Evolutionary conservation across 1,140 invertebrate genomes (phyloP).

Genomic region (Drosophila chauvacae): DNA sequence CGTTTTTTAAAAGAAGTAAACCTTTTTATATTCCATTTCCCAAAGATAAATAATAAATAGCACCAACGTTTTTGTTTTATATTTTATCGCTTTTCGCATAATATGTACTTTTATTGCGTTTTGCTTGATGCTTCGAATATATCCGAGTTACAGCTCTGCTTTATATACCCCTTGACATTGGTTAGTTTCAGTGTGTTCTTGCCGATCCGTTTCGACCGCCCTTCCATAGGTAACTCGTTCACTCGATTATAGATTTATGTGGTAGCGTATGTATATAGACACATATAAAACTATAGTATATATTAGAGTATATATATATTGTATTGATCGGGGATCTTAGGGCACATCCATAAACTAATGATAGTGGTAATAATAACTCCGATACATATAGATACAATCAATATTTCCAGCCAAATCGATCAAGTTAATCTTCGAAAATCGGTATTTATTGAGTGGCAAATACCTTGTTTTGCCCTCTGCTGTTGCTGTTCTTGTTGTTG

Average conservation of each 20-base stretch:
- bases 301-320: constrained; percentile 36
- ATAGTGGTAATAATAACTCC: constrained; percentile 40
- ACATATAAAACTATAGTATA: constrained; percentile 69
- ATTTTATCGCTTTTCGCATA: constrained; percentile 45
- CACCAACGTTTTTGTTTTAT: not conserved
- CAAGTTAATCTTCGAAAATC: constrained; percentile 13
- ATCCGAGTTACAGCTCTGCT: constrained; percentile 42
- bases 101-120: constrained; percentile 53
- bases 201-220: constrained; percentile 15
- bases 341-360: constrained; percentile 50
- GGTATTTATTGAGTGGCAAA: constrained; percentile 16
- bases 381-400: constrained; percentile 22
- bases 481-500: constrained; percentile 32
- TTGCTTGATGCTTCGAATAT: constrained; percentile 43
- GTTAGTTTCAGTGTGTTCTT: constrained; percentile 52
- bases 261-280: constrained; percentile 57
- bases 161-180: constrained; percentile 51
- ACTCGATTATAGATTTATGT: constrained; percentile 48
- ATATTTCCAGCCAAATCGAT: constrained; percentile 29
- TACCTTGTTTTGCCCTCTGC: not conserved
- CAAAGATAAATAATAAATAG: not conserved
- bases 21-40: not conserved
- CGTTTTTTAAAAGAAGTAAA: fast-evolving
- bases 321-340: constrained; percentile 67
- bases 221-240: constrained; percentile 32